Base-by-base conservation (phyloP, 2,113 vertebrate genomes). In the Machaerirhynchus nigripectus region DNA sequence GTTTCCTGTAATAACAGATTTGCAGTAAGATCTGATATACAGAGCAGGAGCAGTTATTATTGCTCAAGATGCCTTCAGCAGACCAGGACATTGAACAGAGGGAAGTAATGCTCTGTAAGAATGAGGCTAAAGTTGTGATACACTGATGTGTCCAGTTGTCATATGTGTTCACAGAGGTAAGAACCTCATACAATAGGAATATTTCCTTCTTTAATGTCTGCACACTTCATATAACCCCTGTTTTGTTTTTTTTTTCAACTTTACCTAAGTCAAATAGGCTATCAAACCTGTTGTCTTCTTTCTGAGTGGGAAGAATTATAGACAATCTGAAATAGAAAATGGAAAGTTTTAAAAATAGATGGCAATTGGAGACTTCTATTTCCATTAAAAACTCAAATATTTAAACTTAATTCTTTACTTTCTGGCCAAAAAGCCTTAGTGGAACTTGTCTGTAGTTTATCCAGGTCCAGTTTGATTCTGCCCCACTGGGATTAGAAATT, bases 111-210 rank as follows among this genome's bases (percentile, higher is more conserved):
- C 4, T 52, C 4, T 27, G 3, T 10, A 50, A 37, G 7, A 13
- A 26, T 11, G 14, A 18, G 6, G 9, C 12, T 81, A 77, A 68
- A 83, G n/a, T 40, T 46, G 26, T 31, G 37, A 30, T 42, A 35
- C 4, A 33, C 20, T 35, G 26, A 26, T 37, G 24, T 37, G 8
- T 53, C n/a, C 50, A 3, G 7, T 49, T 0, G 0, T 59, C 26
- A 10, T 17, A 31, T 18, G 10, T 39, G 49, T 24, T 10, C 28
- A n/a, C 17, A 65, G 28, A 80, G 28, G 17, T 26, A 24, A 73
- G 24, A n/a, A 61, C 12, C 9, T 73, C 46, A 56, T n/a, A 50
- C 4, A 33, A 40, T 23, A 47, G 21, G 9, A 46, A 4, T n/a
- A 68, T 76, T 79, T 64, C 10, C 47, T 81, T 94, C n/a, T 71